A percentile compares a stretch with the other conserved stretches of the same genome.
Conservation (phyloP, 2,113 vertebrate genomes). For the Saimiri boliviensis region DNA sequence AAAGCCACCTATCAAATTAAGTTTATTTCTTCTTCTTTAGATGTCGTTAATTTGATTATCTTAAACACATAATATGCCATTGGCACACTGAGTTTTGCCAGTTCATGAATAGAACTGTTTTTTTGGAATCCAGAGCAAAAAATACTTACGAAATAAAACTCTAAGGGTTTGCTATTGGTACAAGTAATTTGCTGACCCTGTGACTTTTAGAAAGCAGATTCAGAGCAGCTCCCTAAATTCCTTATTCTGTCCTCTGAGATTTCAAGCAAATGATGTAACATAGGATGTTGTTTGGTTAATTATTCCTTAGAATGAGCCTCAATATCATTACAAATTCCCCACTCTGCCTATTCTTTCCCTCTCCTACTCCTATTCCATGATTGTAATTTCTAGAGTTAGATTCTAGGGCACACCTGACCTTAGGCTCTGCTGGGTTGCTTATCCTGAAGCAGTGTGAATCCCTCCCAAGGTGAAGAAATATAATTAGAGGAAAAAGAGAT, state of each 20-base stretch:
- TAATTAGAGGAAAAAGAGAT: conserved; percentile 79
- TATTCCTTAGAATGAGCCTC: conserved; percentile 70
- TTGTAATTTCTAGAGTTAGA: conserved; percentile 73
- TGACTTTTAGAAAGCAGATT: conserved; percentile 39
- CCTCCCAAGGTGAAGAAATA: conserved; percentile 77
- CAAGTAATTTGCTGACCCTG: conserved; percentile 33
- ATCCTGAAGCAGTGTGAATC: conserved; percentile 65
- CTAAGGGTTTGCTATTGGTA: background rate
- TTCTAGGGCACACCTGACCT: conserved; percentile 79
- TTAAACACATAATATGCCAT: background rate
- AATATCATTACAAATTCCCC: conserved; percentile 65
- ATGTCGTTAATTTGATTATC: background rate
- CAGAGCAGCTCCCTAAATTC: conserved; percentile 50
- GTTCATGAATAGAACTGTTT: background rate
- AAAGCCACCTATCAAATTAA: conserved; percentile 37
- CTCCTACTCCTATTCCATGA: conserved; percentile 20
- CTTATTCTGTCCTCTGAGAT: conserved; percentile 58
- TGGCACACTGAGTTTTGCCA: background rate
- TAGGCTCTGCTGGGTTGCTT: conserved; percentile 77
- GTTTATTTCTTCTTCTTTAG: background rate
- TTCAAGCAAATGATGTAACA: conserved; percentile 62
- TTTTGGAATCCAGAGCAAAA: conserved; percentile 29
- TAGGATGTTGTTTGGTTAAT: conserved; percentile 70
- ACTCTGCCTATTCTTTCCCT: conserved; percentile 33
- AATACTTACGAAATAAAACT: conserved; percentile 53